A percentile compares a stretch with the other conserved stretches of the same genome.
Conservation (phyloP, 2,888 invertebrate species). For the Noctua pronuba region DNA sequence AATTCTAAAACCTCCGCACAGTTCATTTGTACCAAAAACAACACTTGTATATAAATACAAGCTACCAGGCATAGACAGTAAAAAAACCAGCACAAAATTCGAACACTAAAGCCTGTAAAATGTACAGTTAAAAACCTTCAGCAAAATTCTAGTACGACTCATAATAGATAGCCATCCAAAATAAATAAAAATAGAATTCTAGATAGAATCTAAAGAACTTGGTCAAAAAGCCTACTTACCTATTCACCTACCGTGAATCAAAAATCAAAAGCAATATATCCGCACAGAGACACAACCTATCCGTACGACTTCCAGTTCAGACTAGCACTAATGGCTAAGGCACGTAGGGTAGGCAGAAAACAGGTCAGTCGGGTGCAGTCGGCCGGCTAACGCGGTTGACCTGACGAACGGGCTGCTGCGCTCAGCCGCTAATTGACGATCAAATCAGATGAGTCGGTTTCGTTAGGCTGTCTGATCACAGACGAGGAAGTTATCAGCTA, state of each 20-base stretch:
- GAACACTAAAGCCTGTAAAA: background rate
- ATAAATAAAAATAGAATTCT: background rate
- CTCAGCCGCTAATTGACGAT: constrained; percentile 64
- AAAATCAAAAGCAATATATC: constrained; percentile 3
- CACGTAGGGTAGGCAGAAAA: constrained; percentile 56
- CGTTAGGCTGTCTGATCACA: background rate
- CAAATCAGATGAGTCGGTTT: constrained; percentile 50
- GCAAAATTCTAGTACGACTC: background rate
- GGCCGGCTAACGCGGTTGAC: constrained; percentile 73
- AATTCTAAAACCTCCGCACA: background rate
- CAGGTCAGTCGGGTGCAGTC: constrained; percentile 76
- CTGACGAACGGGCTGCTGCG: constrained; percentile 62
- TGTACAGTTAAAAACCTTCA: background rate
- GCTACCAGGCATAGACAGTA: no score
- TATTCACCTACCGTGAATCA: background rate
- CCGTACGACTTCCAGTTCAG: constrained; percentile 7
- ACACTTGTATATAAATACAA: background rate
- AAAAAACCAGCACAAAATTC: background rate
- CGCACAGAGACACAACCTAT: constrained; percentile 17
- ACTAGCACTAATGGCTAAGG: constrained; percentile 29
- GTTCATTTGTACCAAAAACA: background rate
- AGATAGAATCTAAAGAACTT: background rate
- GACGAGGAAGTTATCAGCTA: background rate
- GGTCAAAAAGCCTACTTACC: background rate
- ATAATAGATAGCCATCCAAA: background rate